Percentiles rank a stretch among this genome's conserved stretches.
These are phyloP conservation scores for Tanytarsus gracilentus DNA, from an alignment of 2,888 invertebrate species.

Conservation along the genomic window DNA sequence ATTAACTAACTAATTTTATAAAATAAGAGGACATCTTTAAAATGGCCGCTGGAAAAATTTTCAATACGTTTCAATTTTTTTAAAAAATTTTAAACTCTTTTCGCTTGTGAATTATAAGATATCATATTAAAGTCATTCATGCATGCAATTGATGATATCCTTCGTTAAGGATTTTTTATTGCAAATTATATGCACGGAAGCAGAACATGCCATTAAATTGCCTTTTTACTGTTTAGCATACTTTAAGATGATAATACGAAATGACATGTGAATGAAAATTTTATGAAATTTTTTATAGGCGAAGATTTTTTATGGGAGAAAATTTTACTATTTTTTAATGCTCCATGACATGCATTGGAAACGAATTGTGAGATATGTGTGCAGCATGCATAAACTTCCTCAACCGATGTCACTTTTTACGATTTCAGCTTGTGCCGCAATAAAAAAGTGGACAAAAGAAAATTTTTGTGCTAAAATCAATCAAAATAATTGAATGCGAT, in stretches of 20 bases:
- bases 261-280: conserved; percentile 10
- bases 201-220: conserved; percentile 25
- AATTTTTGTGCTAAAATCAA: conserved; percentile 24
- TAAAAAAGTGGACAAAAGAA: conserved; percentile 1
- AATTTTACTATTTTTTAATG: conserved; percentile 28
- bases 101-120: neutral
- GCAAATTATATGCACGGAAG: conserved; percentile 4
- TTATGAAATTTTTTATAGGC: conserved; percentile 14
- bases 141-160: conserved; percentile 21
- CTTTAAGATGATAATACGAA: neutral
- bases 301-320: conserved; percentile 18
- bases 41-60: no score
- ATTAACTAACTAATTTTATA: no score
- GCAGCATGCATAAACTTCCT: neutral
- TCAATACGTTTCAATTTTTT: neutral
- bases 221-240: neutral
- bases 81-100: no score
- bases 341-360: conserved; percentile 26
- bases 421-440: conserved; percentile 4
- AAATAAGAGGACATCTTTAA: no score
- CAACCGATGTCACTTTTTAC: neutral
- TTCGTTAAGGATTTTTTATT: no score
- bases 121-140: neutral
- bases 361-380: neutral
- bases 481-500: conserved; percentile 26